These are phyloP conservation scores for Lacerta bilineata DNA, from an alignment of 2,797 vertebrate species.

Conservation along the genomic window DNA sequence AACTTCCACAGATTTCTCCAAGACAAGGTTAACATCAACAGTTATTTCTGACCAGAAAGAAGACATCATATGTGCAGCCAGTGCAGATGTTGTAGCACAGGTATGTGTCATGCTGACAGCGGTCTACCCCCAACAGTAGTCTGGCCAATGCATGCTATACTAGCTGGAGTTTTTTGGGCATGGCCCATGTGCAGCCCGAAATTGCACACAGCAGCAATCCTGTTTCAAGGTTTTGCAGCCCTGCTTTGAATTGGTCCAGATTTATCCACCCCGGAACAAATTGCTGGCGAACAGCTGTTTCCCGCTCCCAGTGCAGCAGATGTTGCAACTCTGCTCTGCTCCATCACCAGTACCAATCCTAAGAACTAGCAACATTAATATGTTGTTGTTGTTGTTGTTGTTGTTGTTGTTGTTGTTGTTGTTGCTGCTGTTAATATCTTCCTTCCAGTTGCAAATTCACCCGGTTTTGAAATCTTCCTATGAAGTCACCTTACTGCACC, in stretches of 20 bases:
- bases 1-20: too few relatives aligned
- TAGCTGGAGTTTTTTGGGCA: too few relatives aligned
- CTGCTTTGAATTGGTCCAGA: neutral
- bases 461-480: conserved; percentile 51
- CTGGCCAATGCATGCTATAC: too few relatives aligned
- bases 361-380: neutral
- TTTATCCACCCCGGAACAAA: neutral
- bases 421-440: neutral
- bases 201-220: neutral
- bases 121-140: too few relatives aligned
- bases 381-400: neutral
- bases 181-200: too few relatives aligned
- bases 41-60: too few relatives aligned
- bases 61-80: too few relatives aligned
- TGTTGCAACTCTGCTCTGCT: neutral
- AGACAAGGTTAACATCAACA: too few relatives aligned
- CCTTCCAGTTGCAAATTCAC: conserved; percentile 45
- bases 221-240: too few relatives aligned
- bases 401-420: neutral
- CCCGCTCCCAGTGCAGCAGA: neutral
- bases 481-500: conserved; percentile 24
- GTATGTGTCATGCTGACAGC: too few relatives aligned
- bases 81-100: too few relatives aligned
- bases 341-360: neutral
- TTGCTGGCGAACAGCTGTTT: neutral